These are phyloP conservation scores for Heliconius erato DNA, from an alignment of 2,888 invertebrate species.

Conservation along the genomic window DNA sequence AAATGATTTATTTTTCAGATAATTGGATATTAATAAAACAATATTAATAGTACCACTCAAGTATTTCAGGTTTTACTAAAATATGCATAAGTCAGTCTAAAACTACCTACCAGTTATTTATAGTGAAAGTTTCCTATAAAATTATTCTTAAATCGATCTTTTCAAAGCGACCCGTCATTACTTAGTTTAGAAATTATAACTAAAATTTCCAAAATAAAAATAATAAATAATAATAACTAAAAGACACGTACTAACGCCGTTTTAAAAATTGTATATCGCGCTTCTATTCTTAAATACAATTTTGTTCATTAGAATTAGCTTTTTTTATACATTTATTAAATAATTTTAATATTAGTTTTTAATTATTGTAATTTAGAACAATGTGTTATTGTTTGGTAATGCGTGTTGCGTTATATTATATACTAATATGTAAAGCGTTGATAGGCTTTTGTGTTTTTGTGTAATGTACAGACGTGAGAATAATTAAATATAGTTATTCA, in stretches of 20 bases:
- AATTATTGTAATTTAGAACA: background rate
- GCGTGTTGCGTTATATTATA: background rate
- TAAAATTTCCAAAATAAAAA: background rate
- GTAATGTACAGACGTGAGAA: background rate
- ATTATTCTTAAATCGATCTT: background rate
- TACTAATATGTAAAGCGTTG: background rate
- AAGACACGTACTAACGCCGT: background rate
- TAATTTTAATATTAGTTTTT: background rate
- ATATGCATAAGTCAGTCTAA: background rate
- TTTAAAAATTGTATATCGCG: background rate
- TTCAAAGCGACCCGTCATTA: background rate
- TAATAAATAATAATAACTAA: background rate
- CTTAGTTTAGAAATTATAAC: background rate
- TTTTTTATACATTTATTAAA: background rate
- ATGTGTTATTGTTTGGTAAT: background rate
- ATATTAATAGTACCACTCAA: background rate
- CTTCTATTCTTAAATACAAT: background rate
- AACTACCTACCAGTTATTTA: background rate
- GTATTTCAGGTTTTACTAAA: background rate
- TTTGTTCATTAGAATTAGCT: background rate
- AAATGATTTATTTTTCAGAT: background rate
- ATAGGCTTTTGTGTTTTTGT: background rate
- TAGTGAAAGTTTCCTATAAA: background rate
- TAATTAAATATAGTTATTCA: background rate
- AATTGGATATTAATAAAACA: background rate